Evolutionary conservation across 2,888 invertebrate genomes (phyloP), one percentile per base, ranked within the genome.

Genomic region (Aspidapion aeneum): DNA sequence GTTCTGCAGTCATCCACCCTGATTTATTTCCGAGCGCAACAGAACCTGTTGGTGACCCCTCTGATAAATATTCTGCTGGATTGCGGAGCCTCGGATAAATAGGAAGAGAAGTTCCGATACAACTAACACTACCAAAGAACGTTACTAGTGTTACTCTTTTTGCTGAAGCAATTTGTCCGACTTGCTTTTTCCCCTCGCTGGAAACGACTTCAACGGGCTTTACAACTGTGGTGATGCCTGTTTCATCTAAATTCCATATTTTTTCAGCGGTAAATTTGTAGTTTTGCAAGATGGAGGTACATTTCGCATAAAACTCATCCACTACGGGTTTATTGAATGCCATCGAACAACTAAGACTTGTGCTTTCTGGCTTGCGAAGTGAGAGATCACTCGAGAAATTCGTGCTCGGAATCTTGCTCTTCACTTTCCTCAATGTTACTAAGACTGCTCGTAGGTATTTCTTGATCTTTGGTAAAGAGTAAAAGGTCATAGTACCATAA

Each of bases 291-390:
- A 66, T 67, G 18, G 7, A 12, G 19, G 18, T 48, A 60, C 52
- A 60, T 62, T 60, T 62, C 83, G 67, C 85, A 86, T 84, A 75
- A 59, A 75, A 72, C 67, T 63, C 67, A 65, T 68, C 63, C 59
- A 52, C 58, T 18, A 62, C 63, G 21, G 55, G 48, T 70, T 67
- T 60, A 55, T 58, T 51, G 49, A 62, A 63, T 21, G 21, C 61
- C 17, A 65, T 69, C 2, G 61, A 57, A 61, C 73, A 55, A 9
- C 66, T 67, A 55, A 67, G 57, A 61, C 72, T 71, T 17, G 69
- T 70, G 51, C 68, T 70, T 69, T 72, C 72, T n/a, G 72, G 71
- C 52, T 71, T 72, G 35, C 70, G 50, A 0, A 71, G 54, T 22
- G 62, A 58, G 3, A 58, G 58, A 55, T 62, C 58, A 17, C n/a